A percentile compares a stretch with the other conserved stretches of the same genome.
Evolutionary conservation across 1,140 invertebrate genomes (phyloP).

Genomic region (Ladona fulva): DNA sequence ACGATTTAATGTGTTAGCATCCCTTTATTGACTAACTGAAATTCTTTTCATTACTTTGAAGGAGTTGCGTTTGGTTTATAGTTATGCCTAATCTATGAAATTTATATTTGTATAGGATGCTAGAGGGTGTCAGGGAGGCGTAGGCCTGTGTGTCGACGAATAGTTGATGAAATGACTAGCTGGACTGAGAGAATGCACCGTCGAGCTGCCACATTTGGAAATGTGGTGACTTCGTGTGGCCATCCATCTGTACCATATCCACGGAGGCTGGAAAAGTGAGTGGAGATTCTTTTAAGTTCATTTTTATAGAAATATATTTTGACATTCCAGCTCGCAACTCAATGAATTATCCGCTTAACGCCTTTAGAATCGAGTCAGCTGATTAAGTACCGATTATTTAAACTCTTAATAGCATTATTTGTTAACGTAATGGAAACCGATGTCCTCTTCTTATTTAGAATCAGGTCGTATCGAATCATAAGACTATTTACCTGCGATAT

Average conservation of each 20-base stretch:
- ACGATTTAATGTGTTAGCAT: no score
- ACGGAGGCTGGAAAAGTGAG: conserved; percentile 70
- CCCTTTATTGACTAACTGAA: no score
- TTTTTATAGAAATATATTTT: not conserved
- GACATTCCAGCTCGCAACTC: conserved; percentile 5
- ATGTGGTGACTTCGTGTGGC: conserved; percentile 80
- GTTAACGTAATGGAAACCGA: no score
- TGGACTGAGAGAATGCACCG: conserved; percentile 85
- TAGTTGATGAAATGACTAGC: conserved; percentile 56
- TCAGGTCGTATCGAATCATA: no score
- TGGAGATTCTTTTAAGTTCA: conserved; percentile 21
- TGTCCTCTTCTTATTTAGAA: no score
- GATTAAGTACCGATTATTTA: not conserved
- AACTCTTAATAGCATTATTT: no score
- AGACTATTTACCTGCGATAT: no score
- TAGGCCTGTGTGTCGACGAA: conserved; percentile 26
- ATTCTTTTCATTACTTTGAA: no score
- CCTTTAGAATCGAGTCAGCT: not conserved
- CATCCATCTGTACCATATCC: conserved; percentile 65
- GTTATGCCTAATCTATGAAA: not conserved
- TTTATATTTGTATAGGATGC: not conserved
- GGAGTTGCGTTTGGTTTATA: no score
- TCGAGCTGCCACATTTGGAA: conserved; percentile 75
- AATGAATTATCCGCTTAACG: not conserved
- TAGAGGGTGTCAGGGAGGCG: not conserved